Conservation (phyloP, 1,140 invertebrate species). For the Latrodectus geometricus region DNA sequence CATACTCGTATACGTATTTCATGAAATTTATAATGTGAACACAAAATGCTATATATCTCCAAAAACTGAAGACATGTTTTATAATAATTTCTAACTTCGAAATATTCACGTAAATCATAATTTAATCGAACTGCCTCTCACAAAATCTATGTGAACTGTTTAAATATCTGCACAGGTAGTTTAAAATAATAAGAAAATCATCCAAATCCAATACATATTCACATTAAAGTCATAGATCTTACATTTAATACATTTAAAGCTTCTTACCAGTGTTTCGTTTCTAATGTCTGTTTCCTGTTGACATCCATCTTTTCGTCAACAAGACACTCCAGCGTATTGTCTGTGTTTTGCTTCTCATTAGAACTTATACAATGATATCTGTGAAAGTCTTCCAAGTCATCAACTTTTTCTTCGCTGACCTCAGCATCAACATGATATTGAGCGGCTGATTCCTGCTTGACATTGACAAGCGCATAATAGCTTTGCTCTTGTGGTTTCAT, state of each 20-base stretch:
- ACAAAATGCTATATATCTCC: too few relatives aligned
- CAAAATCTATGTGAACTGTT: too few relatives aligned
- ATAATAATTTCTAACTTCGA: too few relatives aligned
- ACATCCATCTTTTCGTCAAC: slow-evolving; percentile 5
- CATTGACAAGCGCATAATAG: background rate
- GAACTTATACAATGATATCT: background rate
- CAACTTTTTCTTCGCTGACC: background rate
- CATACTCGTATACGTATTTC: too few relatives aligned
- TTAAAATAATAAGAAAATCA: too few relatives aligned
- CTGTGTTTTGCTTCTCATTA: background rate
- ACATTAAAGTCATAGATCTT: background rate
- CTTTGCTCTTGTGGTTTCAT: background rate
- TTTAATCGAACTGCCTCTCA: too few relatives aligned
- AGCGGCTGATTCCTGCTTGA: background rate
- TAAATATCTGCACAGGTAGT: too few relatives aligned
- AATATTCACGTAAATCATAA: too few relatives aligned
- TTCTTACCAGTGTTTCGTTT: slow-evolving; percentile 24
- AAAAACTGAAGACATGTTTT: too few relatives aligned
- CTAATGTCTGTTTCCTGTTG: slow-evolving; percentile 2
- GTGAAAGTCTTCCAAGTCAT: slow-evolving; percentile 1
- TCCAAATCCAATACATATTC: background rate
- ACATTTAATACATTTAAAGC: too few relatives aligned
- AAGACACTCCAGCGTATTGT: background rate
- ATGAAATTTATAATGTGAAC: too few relatives aligned
- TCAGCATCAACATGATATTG: background rate